These are phyloP conservation scores for Propithecus coquereli DNA, from an alignment of 2,113 vertebrate genomes.

Conservation along the genomic window DNA sequence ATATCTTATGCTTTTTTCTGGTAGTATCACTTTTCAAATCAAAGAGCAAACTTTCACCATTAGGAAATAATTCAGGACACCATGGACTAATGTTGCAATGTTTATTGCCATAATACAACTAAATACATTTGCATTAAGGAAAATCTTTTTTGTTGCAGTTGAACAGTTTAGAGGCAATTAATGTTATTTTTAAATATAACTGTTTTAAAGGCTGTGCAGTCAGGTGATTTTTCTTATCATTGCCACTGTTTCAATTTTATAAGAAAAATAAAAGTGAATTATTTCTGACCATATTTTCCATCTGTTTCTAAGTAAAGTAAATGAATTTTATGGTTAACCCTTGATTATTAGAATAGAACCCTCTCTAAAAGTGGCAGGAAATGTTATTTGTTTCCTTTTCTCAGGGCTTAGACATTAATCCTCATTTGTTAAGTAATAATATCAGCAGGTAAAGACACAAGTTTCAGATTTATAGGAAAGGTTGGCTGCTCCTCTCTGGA, in stretches of 20 bases:
- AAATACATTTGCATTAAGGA: constrained; percentile 6
- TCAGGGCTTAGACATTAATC: constrained; percentile 1
- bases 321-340: neutral
- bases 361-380: neutral
- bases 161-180: constrained; percentile 50
- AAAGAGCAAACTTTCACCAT: neutral
- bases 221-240: constrained; percentile 51
- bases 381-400: constrained; percentile 36
- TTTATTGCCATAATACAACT: neutral
- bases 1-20: neutral
- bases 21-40: neutral
- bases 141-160: neutral
- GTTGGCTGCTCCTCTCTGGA: neutral
- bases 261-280: constrained; percentile 63
- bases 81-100: neutral
- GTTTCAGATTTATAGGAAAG: neutral
- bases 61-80: neutral
- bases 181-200: constrained; percentile 63
- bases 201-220: constrained; percentile 42
- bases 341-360: constrained; percentile 37
- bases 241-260: constrained; percentile 48
- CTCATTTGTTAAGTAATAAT: constrained; percentile 24
- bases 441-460: neutral
- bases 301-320: constrained; percentile 39
- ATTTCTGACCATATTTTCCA: constrained; percentile 30